These are phyloP conservation scores for Sakesphorus luctuosus DNA, from an alignment of 2,113 vertebrate genomes.

Conservation along the genomic window DNA sequence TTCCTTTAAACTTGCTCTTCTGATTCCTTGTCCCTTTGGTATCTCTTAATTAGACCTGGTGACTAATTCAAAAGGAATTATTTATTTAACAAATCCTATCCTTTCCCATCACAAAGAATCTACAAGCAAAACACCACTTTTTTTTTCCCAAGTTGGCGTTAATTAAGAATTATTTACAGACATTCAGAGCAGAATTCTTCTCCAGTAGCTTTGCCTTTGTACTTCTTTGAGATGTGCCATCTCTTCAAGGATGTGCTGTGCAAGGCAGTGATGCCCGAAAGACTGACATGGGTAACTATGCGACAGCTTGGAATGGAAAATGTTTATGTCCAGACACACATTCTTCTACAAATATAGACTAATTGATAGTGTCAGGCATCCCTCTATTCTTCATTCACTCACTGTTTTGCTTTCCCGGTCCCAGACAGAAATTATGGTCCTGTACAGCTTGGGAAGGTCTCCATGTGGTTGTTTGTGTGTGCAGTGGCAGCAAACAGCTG, in stretches of 20 bases:
- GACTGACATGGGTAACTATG: neutral
- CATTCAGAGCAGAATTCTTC: neutral
- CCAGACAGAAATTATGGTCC: neutral
- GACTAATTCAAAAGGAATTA: conserved; percentile 54
- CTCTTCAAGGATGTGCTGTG: neutral
- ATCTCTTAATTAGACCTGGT: conserved; percentile 51
- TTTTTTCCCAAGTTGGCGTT: neutral
- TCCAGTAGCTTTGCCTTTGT: neutral
- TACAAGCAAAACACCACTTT: neutral
- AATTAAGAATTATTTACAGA: conserved; percentile 18
- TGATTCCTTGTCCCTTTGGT: conserved; percentile 9
- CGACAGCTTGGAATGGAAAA: neutral
- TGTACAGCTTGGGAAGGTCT: neutral
- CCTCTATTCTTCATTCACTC: neutral
- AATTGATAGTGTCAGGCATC: neutral
- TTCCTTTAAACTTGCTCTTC: conserved; percentile 1
- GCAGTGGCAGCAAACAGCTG: neutral
- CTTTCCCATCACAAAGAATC: conserved; percentile 23
- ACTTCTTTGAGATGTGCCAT: neutral
- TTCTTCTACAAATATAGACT: neutral
- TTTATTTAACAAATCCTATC: conserved; percentile 37
- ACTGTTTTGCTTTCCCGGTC: neutral
- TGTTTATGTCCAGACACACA: neutral
- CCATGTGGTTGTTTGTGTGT: neutral
- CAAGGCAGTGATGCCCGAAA: neutral